Conservation (phyloP, 1,140 invertebrate genomes). For the Ruditapes philippinarum region DNA sequence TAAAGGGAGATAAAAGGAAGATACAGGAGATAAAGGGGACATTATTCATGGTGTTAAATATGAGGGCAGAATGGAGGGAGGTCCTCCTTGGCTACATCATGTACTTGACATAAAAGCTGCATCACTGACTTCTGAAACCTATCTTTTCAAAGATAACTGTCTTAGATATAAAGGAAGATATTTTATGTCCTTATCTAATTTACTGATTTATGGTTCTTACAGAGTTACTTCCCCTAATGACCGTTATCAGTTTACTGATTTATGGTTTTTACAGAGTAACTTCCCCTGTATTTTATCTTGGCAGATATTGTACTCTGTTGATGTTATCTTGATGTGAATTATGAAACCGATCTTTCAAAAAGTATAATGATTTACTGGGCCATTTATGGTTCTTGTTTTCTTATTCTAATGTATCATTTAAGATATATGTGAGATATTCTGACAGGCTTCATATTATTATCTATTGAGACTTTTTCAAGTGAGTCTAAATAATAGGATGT, state of each 20-base stretch:
- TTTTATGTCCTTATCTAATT: background rate
- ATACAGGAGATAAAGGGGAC: constrained; percentile 17
- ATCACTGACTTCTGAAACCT: background rate
- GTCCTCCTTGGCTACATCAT: background rate
- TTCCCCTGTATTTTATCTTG: background rate
- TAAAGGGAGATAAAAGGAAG: constrained; percentile 1
- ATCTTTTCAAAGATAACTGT: background rate
- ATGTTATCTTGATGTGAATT: constrained; percentile 13
- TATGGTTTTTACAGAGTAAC: background rate
- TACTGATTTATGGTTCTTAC: background rate
- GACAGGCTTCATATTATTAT: background rate
- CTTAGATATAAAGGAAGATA: background rate
- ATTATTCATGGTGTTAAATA: constrained; percentile 3
- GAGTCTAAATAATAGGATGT: background rate
- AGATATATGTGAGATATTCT: background rate
- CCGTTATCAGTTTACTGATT: background rate
- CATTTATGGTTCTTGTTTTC: background rate
- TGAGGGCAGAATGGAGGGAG: background rate
- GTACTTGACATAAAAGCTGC: constrained; percentile 46
- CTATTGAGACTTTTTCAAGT: background rate
- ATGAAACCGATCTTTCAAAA: constrained; percentile 10
- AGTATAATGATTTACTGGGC: background rate
- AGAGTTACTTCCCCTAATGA: background rate
- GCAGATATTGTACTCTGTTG: background rate
- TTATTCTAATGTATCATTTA: background rate